phyloP scores from a whole-genome alignment of 2,888 invertebrate genomes.

The Eilema griseolum region DNA sequence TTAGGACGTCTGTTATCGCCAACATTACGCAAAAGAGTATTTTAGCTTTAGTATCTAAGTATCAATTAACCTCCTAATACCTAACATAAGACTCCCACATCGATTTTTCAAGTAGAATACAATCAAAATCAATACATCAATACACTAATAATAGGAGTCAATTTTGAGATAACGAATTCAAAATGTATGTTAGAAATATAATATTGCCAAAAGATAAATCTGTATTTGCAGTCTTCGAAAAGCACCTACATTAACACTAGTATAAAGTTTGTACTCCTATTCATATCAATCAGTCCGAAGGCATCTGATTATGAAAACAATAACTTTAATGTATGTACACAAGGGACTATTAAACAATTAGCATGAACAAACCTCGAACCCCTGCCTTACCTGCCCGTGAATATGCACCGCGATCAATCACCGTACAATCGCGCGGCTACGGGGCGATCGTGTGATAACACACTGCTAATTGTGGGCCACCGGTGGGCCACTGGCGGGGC shows the following conservation, averaged over 20 bases:
- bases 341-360: conserved; percentile 19
- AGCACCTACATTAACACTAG: background rate
- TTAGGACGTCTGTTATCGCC: background rate
- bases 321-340: background rate
- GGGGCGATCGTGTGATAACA: conserved; percentile 38
- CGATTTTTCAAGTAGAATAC: too few species aligned
- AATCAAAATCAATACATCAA: too few species aligned
- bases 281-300: background rate
- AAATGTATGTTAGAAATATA: too few species aligned
- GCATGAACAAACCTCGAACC: conserved; percentile 10
- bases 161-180: too few species aligned
- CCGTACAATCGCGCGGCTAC: conserved; percentile 15
- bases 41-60: background rate
- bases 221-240: too few species aligned
- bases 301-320: background rate
- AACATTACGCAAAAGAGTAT: too few species aligned
- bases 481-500: conserved; percentile 9
- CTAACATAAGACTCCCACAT: too few species aligned
- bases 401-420: conserved; percentile 30
- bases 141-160: too few species aligned
- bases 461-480: conserved; percentile 37
- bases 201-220: too few species aligned
- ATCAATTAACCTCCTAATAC: too few species aligned
- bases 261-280: background rate
- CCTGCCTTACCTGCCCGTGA: conserved; percentile 8